These are phyloP conservation scores for Xanthostigma xanthostigma DNA, from an alignment of 2,888 invertebrate genomes.

Conservation along the genomic window DNA sequence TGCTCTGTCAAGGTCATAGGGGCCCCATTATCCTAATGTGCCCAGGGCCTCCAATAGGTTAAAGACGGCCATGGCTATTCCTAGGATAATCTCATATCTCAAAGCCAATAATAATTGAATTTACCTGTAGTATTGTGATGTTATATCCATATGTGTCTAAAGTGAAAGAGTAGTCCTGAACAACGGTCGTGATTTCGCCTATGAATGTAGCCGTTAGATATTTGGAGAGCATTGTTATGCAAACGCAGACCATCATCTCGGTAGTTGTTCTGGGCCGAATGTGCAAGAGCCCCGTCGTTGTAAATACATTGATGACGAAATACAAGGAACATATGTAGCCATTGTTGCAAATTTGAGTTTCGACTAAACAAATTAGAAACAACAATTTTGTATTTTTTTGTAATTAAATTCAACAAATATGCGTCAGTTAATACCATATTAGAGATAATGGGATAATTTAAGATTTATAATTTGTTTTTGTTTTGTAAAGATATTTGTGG, in stretches of 20 bases:
- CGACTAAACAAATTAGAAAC: not conserved
- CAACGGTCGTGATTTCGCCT: constrained; percentile 14
- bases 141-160: constrained; percentile 12
- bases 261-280: constrained; percentile 9
- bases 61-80: too few species aligned
- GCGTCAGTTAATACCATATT: too few species aligned
- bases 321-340: constrained; percentile 12
- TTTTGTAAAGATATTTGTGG: too few species aligned
- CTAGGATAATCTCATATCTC: constrained; percentile 4
- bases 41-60: too few species aligned
- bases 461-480: too few species aligned
- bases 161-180: constrained; percentile 13
- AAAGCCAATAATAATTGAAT: not conserved
- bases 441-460: too few species aligned
- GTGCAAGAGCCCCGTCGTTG: constrained; percentile 12
- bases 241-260: constrained; percentile 10
- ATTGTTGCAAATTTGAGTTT: constrained; percentile 5
- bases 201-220: constrained; percentile 12
- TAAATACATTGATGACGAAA: constrained; percentile 9
- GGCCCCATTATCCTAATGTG: too few species aligned
- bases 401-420: too few species aligned
- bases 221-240: constrained; percentile 10
- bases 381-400: too few species aligned
- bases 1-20: too few species aligned
- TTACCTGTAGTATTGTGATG: constrained; percentile 11